These are phyloP conservation scores for Myotis daubentonii DNA, from an alignment of 2,797 vertebrate genomes.

Conservation along the genomic window DNA sequence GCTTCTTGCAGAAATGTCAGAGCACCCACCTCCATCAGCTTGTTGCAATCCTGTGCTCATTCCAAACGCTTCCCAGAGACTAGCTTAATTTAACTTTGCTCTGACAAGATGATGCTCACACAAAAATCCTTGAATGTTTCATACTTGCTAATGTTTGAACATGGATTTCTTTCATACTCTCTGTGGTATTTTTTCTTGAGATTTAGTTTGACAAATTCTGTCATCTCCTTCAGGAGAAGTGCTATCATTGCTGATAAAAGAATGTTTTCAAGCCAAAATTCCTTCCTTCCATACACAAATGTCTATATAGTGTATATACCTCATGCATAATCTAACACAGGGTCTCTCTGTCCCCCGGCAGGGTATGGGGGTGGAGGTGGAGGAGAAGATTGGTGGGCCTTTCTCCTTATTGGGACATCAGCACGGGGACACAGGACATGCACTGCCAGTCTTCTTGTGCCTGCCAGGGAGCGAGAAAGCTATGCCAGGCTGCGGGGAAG, in stretches of 20 bases:
- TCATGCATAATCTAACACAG: not conserved
- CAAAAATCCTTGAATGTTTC: conserved; percentile 66
- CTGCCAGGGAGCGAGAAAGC: not conserved
- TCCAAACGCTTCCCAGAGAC: conserved; percentile 52
- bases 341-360: not conserved
- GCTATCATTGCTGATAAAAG: conserved; percentile 56
- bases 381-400: not conserved
- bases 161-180: conserved; percentile 69
- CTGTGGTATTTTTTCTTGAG: conserved; percentile 70
- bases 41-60: conserved; percentile 11
- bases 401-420: not conserved
- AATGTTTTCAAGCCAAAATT: conserved; percentile 44
- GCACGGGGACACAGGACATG: no score
- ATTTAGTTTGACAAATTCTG: conserved; percentile 65
- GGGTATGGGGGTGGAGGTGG: accelerated
- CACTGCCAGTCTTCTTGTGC: not conserved
- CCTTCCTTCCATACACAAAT: conserved; percentile 29
- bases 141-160: conserved; percentile 76
- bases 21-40: not conserved
- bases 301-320: not conserved
- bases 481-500: not conserved
- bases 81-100: conserved; percentile 64
- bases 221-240: conserved; percentile 47
- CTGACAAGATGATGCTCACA: conserved; percentile 60
- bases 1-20: conserved; percentile 21